Conservation (phyloP, 2,888 invertebrate species). For the Vanessa cardui region DNA sequence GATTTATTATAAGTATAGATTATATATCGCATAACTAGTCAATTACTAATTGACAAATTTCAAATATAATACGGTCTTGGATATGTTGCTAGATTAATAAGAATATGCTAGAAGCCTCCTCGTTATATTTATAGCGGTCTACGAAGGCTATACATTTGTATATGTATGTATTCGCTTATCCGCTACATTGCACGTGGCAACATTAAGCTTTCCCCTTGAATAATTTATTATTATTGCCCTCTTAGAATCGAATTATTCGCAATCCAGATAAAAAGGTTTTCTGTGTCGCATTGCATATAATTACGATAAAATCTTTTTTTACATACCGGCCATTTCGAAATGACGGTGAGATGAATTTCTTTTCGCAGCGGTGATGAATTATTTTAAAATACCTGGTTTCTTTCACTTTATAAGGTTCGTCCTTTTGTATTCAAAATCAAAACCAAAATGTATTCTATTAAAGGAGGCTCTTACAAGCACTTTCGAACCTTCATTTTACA, state of each 20-base stretch:
- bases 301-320: conserved; percentile 46
- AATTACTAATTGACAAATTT: no score
- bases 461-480: no score
- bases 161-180: conserved; percentile 16
- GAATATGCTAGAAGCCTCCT: background rate
- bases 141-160: background rate
- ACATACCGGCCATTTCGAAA: conserved; percentile 21
- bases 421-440: background rate
- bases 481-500: no score
- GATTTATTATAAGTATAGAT: no score
- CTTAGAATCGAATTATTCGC: conserved; percentile 52
- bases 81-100: no score
- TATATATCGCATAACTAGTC: no score
- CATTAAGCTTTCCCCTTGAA: conserved; percentile 46
- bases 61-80: no score
- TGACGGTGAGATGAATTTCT: conserved; percentile 6
- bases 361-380: background rate
- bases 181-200: conserved; percentile 16
- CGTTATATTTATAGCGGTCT: background rate
- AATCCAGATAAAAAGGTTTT: conserved; percentile 65
- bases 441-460: no score
- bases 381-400: background rate
- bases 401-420: background rate
- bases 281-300: conserved; percentile 62
- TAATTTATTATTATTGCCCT: conserved; percentile 59